Percentiles rank a stretch among this genome's conserved stretches.
Evolutionary conservation across 2,113 vertebrate genomes (phyloP).

Genomic region (Hippocampus guttulatus): DNA sequence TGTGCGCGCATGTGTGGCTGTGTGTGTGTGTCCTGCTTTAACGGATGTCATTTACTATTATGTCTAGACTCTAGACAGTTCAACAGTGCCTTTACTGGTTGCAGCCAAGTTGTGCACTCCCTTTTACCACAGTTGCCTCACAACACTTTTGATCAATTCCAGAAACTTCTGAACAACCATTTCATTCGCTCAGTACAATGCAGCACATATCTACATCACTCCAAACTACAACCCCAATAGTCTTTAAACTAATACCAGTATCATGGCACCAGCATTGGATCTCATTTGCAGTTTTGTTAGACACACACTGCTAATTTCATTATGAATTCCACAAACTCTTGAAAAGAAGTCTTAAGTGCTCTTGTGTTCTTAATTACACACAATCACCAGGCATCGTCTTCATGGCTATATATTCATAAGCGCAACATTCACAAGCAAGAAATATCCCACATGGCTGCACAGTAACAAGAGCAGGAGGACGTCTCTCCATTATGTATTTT

Average conservation of each 20-base stretch:
- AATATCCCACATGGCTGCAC: background rate
- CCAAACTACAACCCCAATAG: background rate
- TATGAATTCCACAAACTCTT: slow-evolving; percentile 1
- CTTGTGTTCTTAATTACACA: background rate
- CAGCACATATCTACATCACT: too few species aligned
- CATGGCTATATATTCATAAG: background rate
- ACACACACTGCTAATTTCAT: background rate
- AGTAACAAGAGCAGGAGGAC: background rate
- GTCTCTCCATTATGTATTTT: background rate
- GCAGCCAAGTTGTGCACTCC: too few species aligned
- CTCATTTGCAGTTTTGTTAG: background rate
- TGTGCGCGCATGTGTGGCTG: too few species aligned
- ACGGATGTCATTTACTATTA: too few species aligned
- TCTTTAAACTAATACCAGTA: background rate
- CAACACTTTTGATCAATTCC: too few species aligned
- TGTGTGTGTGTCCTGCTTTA: too few species aligned
- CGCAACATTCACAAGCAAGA: background rate
- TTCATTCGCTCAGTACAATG: too few species aligned
- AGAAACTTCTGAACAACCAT: too few species aligned
- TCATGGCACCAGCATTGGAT: background rate
- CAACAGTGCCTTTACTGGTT: too few species aligned
- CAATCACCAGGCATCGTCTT: background rate
- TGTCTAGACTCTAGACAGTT: too few species aligned
- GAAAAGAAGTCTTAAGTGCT: background rate
- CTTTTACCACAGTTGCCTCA: too few species aligned